Percentiles rank a stretch among this genome's conserved stretches.
Evolutionary conservation across 2,797 vertebrate species (phyloP).

Genomic region (Hyperoplus lanceolatus): DNA sequence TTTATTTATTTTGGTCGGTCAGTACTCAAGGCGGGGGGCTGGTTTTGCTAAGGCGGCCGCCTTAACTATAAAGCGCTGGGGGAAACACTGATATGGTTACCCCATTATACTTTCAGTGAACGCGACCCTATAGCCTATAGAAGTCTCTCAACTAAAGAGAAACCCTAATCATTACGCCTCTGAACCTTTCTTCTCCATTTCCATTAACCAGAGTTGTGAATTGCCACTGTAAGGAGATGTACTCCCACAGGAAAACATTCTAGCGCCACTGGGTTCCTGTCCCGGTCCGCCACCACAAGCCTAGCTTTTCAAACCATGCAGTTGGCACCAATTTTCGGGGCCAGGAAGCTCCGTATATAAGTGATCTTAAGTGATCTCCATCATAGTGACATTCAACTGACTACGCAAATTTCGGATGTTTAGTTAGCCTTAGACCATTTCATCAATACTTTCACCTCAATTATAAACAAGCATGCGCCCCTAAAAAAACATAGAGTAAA

Average conservation of each 20-base stretch:
- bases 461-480: too few relatives aligned
- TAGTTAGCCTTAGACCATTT: too few relatives aligned
- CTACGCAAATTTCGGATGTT: too few relatives aligned
- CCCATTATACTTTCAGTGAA: not conserved
- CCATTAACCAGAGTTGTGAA: not conserved
- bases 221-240: not conserved
- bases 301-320: not conserved
- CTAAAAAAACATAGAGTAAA: too few relatives aligned
- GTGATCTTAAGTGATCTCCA: too few relatives aligned
- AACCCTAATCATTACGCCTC: not conserved
- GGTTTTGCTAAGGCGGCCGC: too few relatives aligned
- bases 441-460: too few relatives aligned
- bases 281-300: conserved; percentile 8
- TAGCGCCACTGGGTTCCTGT: conserved; percentile 6
- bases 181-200: not conserved
- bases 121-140: not conserved
- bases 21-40: too few relatives aligned
- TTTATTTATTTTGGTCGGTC: too few relatives aligned
- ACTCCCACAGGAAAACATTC: not conserved
- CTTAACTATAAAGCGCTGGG: too few relatives aligned
- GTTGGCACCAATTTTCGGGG: conserved; percentile 42
- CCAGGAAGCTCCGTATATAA: conserved; percentile 8
- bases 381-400: too few relatives aligned
- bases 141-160: not conserved
- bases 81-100: too few relatives aligned